Evolutionary conservation across 2,888 invertebrate genomes (phyloP).

Genomic region (Saturnia japonica): DNA sequence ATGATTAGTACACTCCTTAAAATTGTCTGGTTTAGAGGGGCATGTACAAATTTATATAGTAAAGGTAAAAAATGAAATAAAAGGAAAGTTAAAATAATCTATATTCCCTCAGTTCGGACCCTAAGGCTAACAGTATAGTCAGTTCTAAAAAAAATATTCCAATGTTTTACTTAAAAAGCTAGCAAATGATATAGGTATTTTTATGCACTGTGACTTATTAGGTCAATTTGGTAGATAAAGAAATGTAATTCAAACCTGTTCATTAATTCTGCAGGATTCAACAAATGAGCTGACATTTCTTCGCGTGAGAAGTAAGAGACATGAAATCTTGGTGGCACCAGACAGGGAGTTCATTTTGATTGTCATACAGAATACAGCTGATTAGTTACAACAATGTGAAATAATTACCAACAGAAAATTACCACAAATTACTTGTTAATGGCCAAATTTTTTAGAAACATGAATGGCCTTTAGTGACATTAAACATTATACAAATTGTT

Average conservation of each 20-base stretch:
- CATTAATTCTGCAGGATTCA: constrained; percentile 84
- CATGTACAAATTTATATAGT: too few relatives aligned
- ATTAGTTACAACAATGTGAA: constrained; percentile 44
- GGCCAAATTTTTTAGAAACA: background rate
- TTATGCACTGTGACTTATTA: too few relatives aligned
- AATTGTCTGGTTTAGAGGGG: too few relatives aligned
- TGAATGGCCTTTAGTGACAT: background rate
- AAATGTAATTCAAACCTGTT: background rate
- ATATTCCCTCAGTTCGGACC: too few relatives aligned
- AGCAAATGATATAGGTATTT: too few relatives aligned
- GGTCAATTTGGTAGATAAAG: background rate
- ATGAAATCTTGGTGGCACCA: constrained; percentile 99
- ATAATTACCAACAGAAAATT: background rate
- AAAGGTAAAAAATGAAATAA: too few relatives aligned
- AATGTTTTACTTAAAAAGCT: too few relatives aligned
- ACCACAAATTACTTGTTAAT: background rate
- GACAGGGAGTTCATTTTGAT: constrained; percentile 97
- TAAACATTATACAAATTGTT: background rate
- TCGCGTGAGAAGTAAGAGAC: constrained; percentile 96
- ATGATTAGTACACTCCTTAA: too few relatives aligned
- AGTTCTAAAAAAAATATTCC: too few relatives aligned
- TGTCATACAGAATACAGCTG: constrained; percentile 93
- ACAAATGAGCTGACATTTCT: constrained; percentile 98
- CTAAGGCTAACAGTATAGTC: too few relatives aligned
- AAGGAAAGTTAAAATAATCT: too few relatives aligned